Conservation (phyloP, 2,888 invertebrate genomes). For the Drosophila fulvimacula region DNA sequence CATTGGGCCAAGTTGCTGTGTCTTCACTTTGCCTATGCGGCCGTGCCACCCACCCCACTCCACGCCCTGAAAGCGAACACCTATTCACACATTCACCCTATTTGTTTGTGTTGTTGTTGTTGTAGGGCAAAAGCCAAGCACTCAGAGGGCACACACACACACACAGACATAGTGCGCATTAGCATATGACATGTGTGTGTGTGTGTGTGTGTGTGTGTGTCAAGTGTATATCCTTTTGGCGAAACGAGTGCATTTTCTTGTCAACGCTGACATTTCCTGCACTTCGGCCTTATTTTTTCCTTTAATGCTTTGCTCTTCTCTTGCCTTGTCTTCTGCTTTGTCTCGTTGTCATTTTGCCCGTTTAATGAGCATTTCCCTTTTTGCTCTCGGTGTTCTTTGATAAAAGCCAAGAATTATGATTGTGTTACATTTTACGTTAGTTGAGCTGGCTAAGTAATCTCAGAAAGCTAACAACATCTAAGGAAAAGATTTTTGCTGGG, state of each 20-base stretch:
- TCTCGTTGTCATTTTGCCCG: constrained; percentile 53
- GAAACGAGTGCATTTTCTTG: constrained; percentile 77
- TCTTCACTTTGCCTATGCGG: constrained; percentile 41
- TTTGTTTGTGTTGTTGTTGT: constrained; percentile 9
- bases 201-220: constrained; percentile 48
- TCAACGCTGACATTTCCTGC: constrained; percentile 79
- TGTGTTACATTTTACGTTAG: constrained; percentile 59
- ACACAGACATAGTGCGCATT: background rate
- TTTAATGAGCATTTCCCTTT: constrained; percentile 75
- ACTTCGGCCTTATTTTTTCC: constrained; percentile 74
- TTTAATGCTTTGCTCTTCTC: constrained; percentile 2
- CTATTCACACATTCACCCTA: constrained; percentile 9
- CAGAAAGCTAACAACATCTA: background rate
- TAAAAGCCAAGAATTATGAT: constrained; percentile 66
- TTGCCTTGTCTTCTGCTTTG: constrained; percentile 18
- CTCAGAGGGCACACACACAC: constrained; percentile 25
- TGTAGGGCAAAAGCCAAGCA: constrained; percentile 32
- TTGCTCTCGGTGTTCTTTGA: constrained; percentile 35
- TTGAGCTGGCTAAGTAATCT: constrained; percentile 17
- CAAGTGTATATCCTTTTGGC: constrained; percentile 72
- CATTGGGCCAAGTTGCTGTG: constrained; percentile 32
- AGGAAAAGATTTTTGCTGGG: background rate
- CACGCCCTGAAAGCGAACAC: constrained; percentile 22
- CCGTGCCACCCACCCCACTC: constrained; percentile 15
- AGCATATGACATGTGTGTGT: constrained; percentile 58